Conservation (phyloP, 2,113 vertebrate species). For the Steatornis caripensis region DNA sequence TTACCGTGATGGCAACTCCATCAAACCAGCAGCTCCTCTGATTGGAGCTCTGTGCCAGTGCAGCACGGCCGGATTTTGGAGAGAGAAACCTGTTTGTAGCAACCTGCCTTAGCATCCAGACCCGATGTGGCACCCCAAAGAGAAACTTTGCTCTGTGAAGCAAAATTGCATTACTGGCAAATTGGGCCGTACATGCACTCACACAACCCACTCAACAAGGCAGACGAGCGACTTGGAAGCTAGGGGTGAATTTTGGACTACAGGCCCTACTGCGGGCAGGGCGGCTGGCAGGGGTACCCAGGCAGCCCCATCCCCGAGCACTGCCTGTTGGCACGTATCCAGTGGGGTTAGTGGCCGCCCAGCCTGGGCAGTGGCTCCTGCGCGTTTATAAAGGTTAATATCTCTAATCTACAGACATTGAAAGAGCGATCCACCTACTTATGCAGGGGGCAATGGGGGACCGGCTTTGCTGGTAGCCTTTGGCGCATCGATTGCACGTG, state of each 20-base stretch:
- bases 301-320: accelerated
- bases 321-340: accelerated
- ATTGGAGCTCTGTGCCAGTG: not conserved
- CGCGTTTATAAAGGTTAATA: not conserved
- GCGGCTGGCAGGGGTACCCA: accelerated
- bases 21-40: not conserved
- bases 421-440: conserved; percentile 80
- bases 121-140: not conserved
- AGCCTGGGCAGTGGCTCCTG: not conserved
- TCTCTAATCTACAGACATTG: not conserved
- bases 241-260: not conserved
- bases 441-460: conserved; percentile 98
- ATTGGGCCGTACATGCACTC: not conserved
- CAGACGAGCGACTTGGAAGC: not conserved
- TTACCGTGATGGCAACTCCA: not conserved
- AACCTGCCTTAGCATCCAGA: not conserved
- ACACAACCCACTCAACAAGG: not conserved
- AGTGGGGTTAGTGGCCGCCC: not conserved
- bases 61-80: not conserved
- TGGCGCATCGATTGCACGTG: conserved; percentile 98
- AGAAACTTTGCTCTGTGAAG: not conserved
- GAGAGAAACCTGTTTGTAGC: not conserved
- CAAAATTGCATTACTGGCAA: not conserved
- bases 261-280: not conserved
- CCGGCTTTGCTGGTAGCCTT: conserved; percentile 99